Evolutionary conservation across 2,113 vertebrate species (phyloP).

Genomic region (Proterorhinus semilunaris): DNA sequence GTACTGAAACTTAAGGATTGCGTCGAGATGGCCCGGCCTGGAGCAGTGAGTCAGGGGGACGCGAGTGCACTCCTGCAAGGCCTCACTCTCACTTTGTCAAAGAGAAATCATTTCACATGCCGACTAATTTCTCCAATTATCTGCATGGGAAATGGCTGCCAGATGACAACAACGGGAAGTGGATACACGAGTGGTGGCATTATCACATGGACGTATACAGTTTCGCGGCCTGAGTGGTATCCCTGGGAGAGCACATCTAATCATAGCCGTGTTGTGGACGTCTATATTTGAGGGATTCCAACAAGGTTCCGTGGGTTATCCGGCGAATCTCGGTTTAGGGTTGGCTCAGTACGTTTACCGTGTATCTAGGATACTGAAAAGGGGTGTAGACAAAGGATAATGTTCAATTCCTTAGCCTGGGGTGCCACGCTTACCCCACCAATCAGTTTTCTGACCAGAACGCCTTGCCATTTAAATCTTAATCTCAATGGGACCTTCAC

Average conservation of each 20-base stretch:
- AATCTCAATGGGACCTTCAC: no score
- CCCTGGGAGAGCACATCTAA: neutral
- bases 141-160: constrained; percentile 78
- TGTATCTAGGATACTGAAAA: neutral
- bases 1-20: constrained; percentile 36
- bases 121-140: constrained; percentile 82
- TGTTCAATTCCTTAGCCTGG: neutral
- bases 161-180: constrained; percentile 76
- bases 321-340: neutral
- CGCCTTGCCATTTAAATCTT: no score
- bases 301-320: neutral
- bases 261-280: constrained; percentile 7
- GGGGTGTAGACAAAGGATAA: neutral
- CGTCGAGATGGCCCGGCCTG: constrained; percentile 18
- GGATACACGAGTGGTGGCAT: constrained; percentile 46
- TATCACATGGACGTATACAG: constrained; percentile 27
- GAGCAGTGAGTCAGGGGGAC: constrained; percentile 42
- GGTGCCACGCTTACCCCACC: no score
- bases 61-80: constrained; percentile 67
- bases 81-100: constrained; percentile 65
- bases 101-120: constrained; percentile 80
- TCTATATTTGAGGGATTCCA: neutral
- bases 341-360: neutral
- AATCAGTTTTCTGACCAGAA: no score
- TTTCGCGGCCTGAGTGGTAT: constrained; percentile 27